Evolutionary conservation across 2,888 invertebrate genomes (phyloP).

Genomic region (Phaonia tiefii): DNA sequence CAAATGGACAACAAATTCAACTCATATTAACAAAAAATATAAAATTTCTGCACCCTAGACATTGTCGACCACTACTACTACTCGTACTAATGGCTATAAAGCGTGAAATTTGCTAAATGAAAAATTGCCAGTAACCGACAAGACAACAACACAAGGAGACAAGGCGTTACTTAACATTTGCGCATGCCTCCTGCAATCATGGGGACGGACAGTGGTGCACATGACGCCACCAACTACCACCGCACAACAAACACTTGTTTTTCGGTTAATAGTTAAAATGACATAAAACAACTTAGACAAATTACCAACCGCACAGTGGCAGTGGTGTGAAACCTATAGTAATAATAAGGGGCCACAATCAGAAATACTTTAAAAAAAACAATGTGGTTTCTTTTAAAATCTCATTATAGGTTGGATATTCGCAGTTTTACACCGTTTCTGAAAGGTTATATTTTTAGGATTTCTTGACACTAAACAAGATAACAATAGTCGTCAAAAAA

Average conservation of each 20-base stretch:
- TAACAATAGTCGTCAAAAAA: no score
- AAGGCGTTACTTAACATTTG: conserved; percentile 49
- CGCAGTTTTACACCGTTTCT: no score
- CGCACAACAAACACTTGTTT: conserved; percentile 15
- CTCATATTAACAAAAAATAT: background rate
- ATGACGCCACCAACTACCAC: background rate
- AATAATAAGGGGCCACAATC: no score
- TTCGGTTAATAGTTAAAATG: conserved; percentile 40
- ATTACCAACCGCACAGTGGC: no score
- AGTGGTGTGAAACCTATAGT: no score
- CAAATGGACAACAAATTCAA: background rate
- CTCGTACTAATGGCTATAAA: background rate
- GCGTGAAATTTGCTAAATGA: conserved; percentile 13
- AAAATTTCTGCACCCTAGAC: no score
- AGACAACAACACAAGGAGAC: background rate
- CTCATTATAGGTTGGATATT: no score
- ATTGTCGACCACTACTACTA: no score
- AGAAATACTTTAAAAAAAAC: no score
- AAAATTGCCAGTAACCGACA: conserved; percentile 2
- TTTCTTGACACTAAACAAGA: no score
- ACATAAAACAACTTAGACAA: conserved; percentile 46
- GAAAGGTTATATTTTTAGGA: no score
- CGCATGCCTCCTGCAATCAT: background rate
- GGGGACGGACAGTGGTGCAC: conserved; percentile 20
- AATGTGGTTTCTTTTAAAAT: no score